Conservation (phyloP, 2,113 vertebrate species). For the Megatriorchis doriae region DNA sequence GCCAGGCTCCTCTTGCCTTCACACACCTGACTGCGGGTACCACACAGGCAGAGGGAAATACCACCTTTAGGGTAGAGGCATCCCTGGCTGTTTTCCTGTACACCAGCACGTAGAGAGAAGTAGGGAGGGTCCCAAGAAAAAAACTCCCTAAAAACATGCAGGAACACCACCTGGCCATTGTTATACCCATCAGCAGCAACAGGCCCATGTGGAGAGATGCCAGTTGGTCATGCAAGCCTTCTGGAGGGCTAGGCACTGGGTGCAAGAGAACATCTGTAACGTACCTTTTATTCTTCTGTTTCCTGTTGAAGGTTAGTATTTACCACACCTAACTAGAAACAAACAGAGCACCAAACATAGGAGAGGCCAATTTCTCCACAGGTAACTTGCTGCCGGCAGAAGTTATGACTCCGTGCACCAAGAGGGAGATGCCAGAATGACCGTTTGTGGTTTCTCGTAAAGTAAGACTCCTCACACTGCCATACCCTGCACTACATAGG, state of each 20-base stretch:
- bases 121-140: not conserved
- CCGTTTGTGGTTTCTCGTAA: not conserved
- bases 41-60: not conserved
- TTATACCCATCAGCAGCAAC: not conserved
- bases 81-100: not conserved
- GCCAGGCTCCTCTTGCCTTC: not conserved
- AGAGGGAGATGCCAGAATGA: not conserved
- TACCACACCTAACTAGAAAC: not conserved
- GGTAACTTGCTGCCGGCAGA: not conserved
- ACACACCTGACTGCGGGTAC: not conserved
- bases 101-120: not conserved
- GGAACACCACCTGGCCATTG: not conserved
- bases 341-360: not conserved
- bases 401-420: not conserved
- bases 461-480: not conserved
- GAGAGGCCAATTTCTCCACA: not conserved
- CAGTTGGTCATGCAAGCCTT: not conserved
- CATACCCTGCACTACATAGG: not conserved
- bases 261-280: not conserved
- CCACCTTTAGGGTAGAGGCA: not conserved
- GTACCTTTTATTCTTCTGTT: not conserved
- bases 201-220: fast-evolving
- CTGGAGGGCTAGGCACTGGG: not conserved
- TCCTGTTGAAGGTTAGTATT: not conserved
- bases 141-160: not conserved